Evolutionary conservation across 2,797 vertebrate genomes (phyloP), one percentile per base, ranked within the genome.

Genomic region (Rousettus madagascariensis): DNA sequence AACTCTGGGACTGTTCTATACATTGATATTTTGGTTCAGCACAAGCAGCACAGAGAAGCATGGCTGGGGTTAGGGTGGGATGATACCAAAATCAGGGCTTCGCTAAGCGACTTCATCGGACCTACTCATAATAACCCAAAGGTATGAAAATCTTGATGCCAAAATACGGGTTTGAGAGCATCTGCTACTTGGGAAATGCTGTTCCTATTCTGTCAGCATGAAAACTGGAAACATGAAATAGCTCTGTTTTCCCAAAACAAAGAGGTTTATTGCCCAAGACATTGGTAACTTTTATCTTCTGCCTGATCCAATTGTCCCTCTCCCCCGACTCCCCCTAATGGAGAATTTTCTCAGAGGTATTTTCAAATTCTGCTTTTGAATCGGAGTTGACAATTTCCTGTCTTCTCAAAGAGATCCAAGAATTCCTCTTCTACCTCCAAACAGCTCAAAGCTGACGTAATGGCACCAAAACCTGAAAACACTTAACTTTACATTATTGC

Each of bases 331-430:
- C 36, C 38, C 6, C 4, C 22, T 26, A 8, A 43, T 0, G 41
- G 59, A 87, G 28, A 74, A 68, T 87, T 66, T 46, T 55, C 77
- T 88, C 53, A 7, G 1, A 75, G 28, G 15, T 84, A 79, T 74
- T 87, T 95, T 78, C 46, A 84, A 72, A 93, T 59, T 69, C 51
- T 94, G 43, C 57, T 66, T 93, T 30, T 85, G 51, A 91, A 69
- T 78, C 66, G 59, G 28, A 93, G 79, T 68, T 59, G 66, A 69
- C 59, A 57, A 65, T 77, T n/a, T 46, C 16, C 24, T 66, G 24
- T 38, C 61, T 92, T 94, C 74, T 86, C 24, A 78, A 69, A 69
- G 33, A 69, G 8, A 84, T 59, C 38, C 82, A 43, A 83, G 30
- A 59, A 33, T 57, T 85, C 78, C 79, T 46, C 26, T 75, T 93